Evolutionary conservation across 2,797 vertebrate species (phyloP).

Genomic region (Hippopotamyrus pictus): DNA sequence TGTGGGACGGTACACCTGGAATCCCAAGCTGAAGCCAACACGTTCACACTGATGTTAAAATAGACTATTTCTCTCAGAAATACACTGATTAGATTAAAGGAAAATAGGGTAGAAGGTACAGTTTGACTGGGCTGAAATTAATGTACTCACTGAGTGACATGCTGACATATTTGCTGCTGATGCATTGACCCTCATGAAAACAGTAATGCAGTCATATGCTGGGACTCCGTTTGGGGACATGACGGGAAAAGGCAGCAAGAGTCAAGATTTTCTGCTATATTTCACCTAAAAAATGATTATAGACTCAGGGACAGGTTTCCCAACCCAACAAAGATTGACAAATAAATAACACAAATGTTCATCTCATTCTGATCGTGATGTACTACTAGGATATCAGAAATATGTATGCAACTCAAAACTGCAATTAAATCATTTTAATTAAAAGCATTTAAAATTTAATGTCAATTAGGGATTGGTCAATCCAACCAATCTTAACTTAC

Average conservation of each 20-base stretch:
- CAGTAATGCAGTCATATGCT: background rate
- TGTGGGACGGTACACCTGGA: background rate
- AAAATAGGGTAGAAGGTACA: background rate
- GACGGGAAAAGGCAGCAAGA: background rate
- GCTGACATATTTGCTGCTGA: background rate
- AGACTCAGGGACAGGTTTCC: background rate
- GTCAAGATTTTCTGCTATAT: background rate
- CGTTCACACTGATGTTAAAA: background rate
- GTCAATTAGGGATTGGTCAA: background rate
- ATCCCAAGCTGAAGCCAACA: background rate
- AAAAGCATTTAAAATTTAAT: background rate
- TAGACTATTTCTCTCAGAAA: background rate
- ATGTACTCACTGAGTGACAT: background rate
- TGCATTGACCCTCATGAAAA: background rate
- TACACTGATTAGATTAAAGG: background rate
- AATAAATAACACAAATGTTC: background rate
- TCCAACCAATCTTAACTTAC: background rate
- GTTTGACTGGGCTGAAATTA: background rate
- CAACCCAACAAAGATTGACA: background rate
- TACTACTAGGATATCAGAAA: background rate
- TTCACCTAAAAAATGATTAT: background rate
- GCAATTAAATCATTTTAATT: background rate
- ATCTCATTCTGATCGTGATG: background rate
- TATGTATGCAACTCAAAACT: background rate
- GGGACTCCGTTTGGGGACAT: background rate